phyloP scores from a whole-genome alignment of 2,888 invertebrate species.

The Drosophila fulvimacula region DNA sequence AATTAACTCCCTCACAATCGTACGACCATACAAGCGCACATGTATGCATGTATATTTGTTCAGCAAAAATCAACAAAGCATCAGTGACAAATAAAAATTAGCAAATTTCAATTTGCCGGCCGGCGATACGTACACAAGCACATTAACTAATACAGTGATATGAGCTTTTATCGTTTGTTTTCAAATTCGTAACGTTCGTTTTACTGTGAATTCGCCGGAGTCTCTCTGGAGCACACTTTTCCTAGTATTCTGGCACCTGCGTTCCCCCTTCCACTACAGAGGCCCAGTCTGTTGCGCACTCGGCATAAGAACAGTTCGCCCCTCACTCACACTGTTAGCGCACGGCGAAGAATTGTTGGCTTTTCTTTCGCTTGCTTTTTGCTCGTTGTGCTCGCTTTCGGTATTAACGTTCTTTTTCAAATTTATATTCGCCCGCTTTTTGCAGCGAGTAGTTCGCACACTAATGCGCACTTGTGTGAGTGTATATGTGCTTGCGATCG shows the following conservation, averaged over 20 bases:
- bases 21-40: constrained; percentile 2
- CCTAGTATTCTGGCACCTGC: constrained; percentile 64
- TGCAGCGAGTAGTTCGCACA: constrained; percentile 16
- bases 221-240: constrained; percentile 48
- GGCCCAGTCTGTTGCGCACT: constrained; percentile 14
- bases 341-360: constrained; percentile 12
- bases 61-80: constrained; percentile 30
- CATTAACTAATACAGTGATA: constrained; percentile 18
- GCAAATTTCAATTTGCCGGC: constrained; percentile 57
- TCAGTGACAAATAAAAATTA: constrained; percentile 15
- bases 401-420: constrained; percentile 64
- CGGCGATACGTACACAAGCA: constrained; percentile 43
- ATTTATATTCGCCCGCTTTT: constrained; percentile 38
- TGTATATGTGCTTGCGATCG: constrained; percentile 52
- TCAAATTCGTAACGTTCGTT: constrained; percentile 70
- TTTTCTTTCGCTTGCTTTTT: constrained; percentile 36
- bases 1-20: constrained; percentile 21
- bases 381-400: constrained; percentile 46
- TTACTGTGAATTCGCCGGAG: constrained; percentile 46
- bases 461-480: neutral
- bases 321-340: constrained; percentile 13
- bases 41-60: constrained; percentile 37
- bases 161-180: constrained; percentile 42
- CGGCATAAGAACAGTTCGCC: constrained; percentile 37
- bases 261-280: constrained; percentile 33